Base-by-base conservation (phyloP, 2,888 invertebrate genomes). In the Lottia gigantea region DNA sequence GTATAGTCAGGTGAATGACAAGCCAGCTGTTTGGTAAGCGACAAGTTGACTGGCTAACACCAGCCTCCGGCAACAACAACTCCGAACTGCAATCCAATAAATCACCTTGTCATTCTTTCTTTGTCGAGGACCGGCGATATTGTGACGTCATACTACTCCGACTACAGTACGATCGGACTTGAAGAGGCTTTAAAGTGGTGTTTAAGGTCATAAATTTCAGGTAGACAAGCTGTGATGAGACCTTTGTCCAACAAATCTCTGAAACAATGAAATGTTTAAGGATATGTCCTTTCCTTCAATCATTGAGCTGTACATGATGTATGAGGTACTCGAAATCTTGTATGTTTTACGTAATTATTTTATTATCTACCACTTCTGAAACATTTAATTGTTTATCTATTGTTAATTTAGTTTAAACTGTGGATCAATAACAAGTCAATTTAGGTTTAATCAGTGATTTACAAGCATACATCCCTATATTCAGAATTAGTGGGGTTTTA, bases 21-120 rank as follows among this genome's bases (percentile, higher is more conserved):
- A 55, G 55, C 55, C 55, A 55, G 19, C 55, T 55, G 55, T 19
- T 55, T 55, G 19, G 55, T 55, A 55, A 55, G 55, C 55, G 55
- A 55, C 55, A 55, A 23, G 55, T 55, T 55, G 55, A 55, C 55
- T 55, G 55, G 55, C 55, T 55, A 55, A 55, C 55, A 55, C 55
- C 55, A 55, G 12, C 55, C 55, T 23, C 19, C 19, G 55, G 55
- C 55, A 23, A 55, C 14, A 23, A 23, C 23, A 55, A 55, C 55
- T 23, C 55, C 23, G 55, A 55, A 23, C 55, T 55, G 55, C 55
- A 55, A 55, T 23, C 55, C 55, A 55, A 55, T 55, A 55, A 55
- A 55, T 55, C 55, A 55, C 55, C 16, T 4, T 55, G 55, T 55
- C 55, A 23, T 23, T 19, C 23, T 19, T 55, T 23, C 23, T 55